Conservation (phyloP, 2,113 vertebrate genomes). For the Sylvicapra grimmia region DNA sequence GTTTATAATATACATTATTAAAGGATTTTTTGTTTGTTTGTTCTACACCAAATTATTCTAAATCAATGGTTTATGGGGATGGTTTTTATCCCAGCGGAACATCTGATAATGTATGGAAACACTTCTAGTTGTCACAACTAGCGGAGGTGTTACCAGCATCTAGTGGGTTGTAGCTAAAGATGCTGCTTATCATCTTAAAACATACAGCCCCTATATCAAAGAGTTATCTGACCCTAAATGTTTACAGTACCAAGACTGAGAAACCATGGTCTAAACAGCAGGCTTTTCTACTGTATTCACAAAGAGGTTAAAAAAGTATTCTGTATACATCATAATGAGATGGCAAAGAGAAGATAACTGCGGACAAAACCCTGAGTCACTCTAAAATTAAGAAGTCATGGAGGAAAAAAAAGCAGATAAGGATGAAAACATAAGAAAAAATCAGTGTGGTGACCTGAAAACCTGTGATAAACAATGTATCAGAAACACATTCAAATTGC, state of each 20-base stretch:
- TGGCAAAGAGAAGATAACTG: background rate
- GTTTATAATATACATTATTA: background rate
- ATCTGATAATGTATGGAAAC: background rate
- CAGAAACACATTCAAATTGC: background rate
- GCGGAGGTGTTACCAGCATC: background rate
- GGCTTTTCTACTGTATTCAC: background rate
- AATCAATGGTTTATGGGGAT: background rate
- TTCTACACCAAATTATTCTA: background rate
- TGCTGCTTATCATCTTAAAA: no score
- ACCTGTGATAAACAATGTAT: background rate
- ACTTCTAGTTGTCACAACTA: background rate
- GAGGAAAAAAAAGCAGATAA: background rate
- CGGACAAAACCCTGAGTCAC: no score
- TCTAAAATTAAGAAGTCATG: background rate
- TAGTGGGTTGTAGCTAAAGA: background rate
- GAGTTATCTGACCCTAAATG: background rate
- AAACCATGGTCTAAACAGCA: background rate
- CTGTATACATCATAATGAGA: background rate
- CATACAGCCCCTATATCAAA: background rate
- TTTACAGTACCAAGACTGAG: background rate
- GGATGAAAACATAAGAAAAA: background rate
- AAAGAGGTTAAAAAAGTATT: background rate
- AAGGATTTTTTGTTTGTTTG: background rate
- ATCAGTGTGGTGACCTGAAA: background rate
- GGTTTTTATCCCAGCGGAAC: background rate